These are phyloP conservation scores for Microcebus jonahi DNA, from an alignment of 2,113 vertebrate species.

Conservation along the genomic window DNA sequence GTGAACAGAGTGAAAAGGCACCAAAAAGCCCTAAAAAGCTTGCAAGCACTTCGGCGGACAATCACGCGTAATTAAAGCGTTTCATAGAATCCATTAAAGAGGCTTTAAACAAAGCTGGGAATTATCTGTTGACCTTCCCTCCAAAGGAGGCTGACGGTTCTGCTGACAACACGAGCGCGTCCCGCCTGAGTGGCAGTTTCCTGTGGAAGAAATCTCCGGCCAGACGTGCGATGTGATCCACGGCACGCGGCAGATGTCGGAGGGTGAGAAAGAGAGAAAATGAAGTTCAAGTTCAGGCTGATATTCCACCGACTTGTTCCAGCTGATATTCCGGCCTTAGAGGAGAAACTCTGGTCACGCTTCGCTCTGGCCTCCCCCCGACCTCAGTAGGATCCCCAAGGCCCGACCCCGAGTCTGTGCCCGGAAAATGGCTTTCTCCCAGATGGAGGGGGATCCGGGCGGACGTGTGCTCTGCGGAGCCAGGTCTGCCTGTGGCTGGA, in stretches of 20 bases:
- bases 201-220: neutral
- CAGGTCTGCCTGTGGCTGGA: neutral
- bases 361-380: neutral
- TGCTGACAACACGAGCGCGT: neutral
- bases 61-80: slow-evolving; percentile 43
- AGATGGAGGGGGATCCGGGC: accelerated
- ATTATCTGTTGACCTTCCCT: slow-evolving; percentile 44
- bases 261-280: neutral
- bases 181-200: neutral
- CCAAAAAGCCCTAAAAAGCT: neutral
- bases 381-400: accelerated
- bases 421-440: neutral
- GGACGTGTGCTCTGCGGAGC: accelerated
- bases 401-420: neutral
- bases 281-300: neutral
- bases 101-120: slow-evolving; percentile 59
- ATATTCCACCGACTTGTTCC: neutral
- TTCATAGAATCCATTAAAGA: slow-evolving; percentile 46
- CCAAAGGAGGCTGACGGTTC: neutral
- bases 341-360: neutral
- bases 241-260: neutral
- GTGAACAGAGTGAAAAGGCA: neutral
- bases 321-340: too few relatives aligned
- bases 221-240: accelerated
- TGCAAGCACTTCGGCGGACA: neutral